Evolutionary conservation across 1,140 invertebrate species (phyloP).

Genomic region (Phortica variegata): DNA sequence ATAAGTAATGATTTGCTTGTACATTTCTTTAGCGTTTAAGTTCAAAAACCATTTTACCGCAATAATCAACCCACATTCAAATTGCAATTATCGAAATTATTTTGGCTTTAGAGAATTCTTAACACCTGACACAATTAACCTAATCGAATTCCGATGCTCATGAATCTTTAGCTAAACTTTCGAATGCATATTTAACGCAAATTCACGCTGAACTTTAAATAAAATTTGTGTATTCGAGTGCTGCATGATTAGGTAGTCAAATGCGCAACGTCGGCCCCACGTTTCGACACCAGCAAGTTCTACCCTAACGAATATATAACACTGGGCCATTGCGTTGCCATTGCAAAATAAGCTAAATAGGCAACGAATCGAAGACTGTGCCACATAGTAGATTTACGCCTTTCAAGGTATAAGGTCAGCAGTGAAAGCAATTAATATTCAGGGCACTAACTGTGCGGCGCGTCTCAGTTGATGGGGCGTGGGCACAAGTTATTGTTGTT

Average conservation of each 20-base stretch:
- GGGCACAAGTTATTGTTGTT: too few species aligned
- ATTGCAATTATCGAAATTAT: too few species aligned
- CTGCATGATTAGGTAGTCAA: slow-evolving; percentile 7
- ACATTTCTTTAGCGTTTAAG: too few species aligned
- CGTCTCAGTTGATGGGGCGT: too few species aligned
- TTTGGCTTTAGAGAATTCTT: neutral
- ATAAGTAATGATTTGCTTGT: too few species aligned
- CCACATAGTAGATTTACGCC: neutral
- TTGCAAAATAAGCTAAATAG: slow-evolving; percentile 1
- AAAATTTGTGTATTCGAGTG: slow-evolving; percentile 47
- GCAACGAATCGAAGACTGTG: slow-evolving; percentile 23
- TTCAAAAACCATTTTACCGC: too few species aligned
- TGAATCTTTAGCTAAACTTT: slow-evolving; percentile 46
- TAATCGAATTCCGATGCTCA: too few species aligned
- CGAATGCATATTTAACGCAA: slow-evolving; percentile 1
- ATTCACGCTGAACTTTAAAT: slow-evolving; percentile 46
- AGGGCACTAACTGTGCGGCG: slow-evolving; percentile 33
- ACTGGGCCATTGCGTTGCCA: neutral
- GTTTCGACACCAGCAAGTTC: neutral
- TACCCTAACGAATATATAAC: neutral
- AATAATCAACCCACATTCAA: too few species aligned
- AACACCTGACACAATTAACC: neutral
- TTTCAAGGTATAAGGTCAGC: slow-evolving; percentile 3
- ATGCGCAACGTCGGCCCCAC: too few species aligned
- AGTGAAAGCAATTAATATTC: slow-evolving; percentile 44